Evolutionary conservation across 1,140 invertebrate species (phyloP), one percentile per base, ranked within the genome.

Genomic region (Hypsibius dujardini): DNA sequence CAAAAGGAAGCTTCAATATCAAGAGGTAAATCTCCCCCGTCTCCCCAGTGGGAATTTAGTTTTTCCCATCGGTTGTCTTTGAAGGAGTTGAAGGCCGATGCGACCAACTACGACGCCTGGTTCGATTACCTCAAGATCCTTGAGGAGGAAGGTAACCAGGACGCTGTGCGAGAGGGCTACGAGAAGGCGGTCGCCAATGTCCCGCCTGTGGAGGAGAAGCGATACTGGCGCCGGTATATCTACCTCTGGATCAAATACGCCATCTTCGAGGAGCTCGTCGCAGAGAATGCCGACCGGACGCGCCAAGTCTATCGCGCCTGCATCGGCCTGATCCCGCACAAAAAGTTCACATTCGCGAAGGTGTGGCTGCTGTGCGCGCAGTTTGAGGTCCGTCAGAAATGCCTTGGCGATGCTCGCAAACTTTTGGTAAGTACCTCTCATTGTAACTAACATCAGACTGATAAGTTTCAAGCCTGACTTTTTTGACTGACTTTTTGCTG

Each of bases 171-270:
- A 76, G 95, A 98, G 79, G 89, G 88, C 1, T 99, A 98, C 80
- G 96, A 99, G 82, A 84, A 92, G 76, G 95, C 95, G 0, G 97
- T 99, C 77, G 87, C 95, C 0, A 96, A 98, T 82, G 85, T 98
- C 69, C 96, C 96, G 50, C 92, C 92, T 2, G 87, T 78, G 62
- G 72, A 85, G 82, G 84, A 84, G 76, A 87, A 87, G 76, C 78
- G 82, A 50, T 93, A 89, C 79, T 99, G 95, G 95, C 83, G 92
- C 71, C 82, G 95, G 70, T 99, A 99, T 77, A 96, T 99, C 75
- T 98, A 99, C 80, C 79, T 99, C n/a, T 99, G 96, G 96, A 96
- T 99, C 60, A 95, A 98, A 81, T 99, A 99, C 83, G 94, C 95
- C 0, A 77, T 99, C 2, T 98, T 88, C 83, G 96, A 99, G 83